Evolutionary conservation across 2,797 vertebrate species (phyloP), one percentile per base, ranked within the genome.

Genomic region (Dicrostonyx torquatus): DNA sequence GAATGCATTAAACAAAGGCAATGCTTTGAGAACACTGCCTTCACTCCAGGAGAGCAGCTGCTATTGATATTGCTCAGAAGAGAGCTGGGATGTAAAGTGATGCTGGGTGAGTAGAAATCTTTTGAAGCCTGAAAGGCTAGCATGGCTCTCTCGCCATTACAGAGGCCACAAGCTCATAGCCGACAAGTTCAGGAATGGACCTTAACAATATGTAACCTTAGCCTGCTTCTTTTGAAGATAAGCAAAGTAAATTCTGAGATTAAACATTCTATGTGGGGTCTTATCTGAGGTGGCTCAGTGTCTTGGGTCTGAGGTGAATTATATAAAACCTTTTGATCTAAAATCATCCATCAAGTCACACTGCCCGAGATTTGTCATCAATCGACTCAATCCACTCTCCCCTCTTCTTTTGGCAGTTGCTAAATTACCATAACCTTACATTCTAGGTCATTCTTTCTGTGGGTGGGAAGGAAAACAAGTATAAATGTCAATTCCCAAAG

Each of bases 211-310:
- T 2, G 2, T 66, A 68, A 43, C 5, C 11, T 83, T 15, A 70
- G 53, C 24, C 24, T 20, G 73, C 12, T 66, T 64, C 62, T 78
- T 78, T 79, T 77, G 22, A 60, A 89, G 70, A 80, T 29, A 53
- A 97, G 34, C 26, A 83, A 89, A 87, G 76, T 84, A 91, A 88
- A 94, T 87, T 77, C 48, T 80, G 72, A 78, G 22, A 62, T 82
- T 60, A 80, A 91, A 82, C 26, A 20, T 20, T 89, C 40, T 82
- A 40, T 50, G 64, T 85, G 60, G 76, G 62, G 50, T 78, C 29
- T 31, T 78, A 89, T 60, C 45, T 60, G 58, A 68, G 66, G 0
- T 62, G 11, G 15, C 45, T 45, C 17, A 40, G 22, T 88, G 26
- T 29, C 86, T 91, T 14, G 55, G 55, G 20, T 17, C 20, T 53